A percentile compares a stretch with the other conserved stretches of the same genome.
phyloP scores from a whole-genome alignment of 2,113 vertebrate species.

The Copsychus sechellarum region DNA sequence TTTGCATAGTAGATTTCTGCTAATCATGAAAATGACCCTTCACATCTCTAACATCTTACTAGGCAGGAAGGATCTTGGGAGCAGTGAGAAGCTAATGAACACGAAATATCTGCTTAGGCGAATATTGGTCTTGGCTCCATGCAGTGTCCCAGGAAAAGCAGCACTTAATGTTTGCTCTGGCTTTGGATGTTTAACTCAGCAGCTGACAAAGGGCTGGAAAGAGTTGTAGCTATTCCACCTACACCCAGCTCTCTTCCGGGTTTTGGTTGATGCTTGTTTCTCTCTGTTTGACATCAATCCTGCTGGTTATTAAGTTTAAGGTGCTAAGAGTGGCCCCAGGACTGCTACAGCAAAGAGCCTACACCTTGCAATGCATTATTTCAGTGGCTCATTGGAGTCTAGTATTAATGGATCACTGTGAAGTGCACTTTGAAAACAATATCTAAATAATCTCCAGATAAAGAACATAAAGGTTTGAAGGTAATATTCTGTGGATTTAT shows the following conservation, averaged over 20 bases:
- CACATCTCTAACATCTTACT: background rate
- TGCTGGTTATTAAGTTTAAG: background rate
- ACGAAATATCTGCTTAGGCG: background rate
- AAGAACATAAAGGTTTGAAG: background rate
- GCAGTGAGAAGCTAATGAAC: background rate
- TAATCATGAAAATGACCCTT: background rate
- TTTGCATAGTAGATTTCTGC: background rate
- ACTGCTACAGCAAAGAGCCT: background rate
- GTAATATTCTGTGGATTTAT: background rate
- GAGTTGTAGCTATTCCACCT: too few species aligned
- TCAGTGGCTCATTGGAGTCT: background rate
- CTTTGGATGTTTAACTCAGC: background rate
- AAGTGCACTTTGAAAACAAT: background rate
- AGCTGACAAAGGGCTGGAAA: background rate
- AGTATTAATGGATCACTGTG: background rate
- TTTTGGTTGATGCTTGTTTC: background rate
- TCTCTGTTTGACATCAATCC: background rate
- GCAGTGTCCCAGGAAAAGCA: background rate
- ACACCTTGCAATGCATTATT: background rate
- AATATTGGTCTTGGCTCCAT: background rate
- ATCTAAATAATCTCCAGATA: background rate
- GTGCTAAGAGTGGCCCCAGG: background rate
- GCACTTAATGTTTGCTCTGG: accelerated
- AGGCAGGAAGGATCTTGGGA: background rate
- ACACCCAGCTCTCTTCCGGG: background rate